Evolutionary conservation across 2,797 vertebrate species (phyloP).

Genomic region (Channa striata): DNA sequence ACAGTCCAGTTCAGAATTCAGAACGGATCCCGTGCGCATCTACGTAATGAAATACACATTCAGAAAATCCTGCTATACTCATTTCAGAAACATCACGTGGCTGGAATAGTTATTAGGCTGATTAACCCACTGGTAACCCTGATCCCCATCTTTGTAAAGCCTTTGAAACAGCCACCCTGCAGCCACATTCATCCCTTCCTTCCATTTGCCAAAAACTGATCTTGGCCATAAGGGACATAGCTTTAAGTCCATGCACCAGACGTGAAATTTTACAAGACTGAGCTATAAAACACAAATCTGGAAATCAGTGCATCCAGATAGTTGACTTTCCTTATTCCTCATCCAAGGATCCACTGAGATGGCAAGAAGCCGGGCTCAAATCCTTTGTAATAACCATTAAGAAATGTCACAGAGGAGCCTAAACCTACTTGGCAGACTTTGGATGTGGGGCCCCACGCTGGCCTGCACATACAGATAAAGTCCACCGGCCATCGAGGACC

Average conservation of each 20-base stretch:
- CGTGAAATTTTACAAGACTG: conserved; percentile 42
- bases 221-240: conserved; percentile 13
- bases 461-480: conserved; percentile 64
- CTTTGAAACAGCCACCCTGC: conserved; percentile 32
- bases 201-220: conserved; percentile 33
- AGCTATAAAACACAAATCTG: conserved; percentile 52
- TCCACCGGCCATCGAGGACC: conserved; percentile 47
- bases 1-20: conserved; percentile 39
- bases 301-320: conserved; percentile 58
- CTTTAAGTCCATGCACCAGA: conserved; percentile 11
- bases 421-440: conserved; percentile 60
- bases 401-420: conserved; percentile 56
- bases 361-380: conserved; percentile 52
- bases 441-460: conserved; percentile 60
- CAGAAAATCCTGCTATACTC: conserved; percentile 34
- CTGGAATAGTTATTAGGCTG: conserved; percentile 40
- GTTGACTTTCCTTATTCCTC: conserved; percentile 44
- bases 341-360: conserved; percentile 54
- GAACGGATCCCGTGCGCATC: conserved; percentile 41
- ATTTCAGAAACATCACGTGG: conserved; percentile 38
- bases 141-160: conserved; percentile 30
- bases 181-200: conserved; percentile 22
- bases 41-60: conserved; percentile 32
- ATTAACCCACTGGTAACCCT: conserved; percentile 43
- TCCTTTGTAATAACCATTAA: conserved; percentile 62